Base-by-base conservation (phyloP, 2,888 invertebrate species). In the Tenthredo scrophulariae region DNA sequence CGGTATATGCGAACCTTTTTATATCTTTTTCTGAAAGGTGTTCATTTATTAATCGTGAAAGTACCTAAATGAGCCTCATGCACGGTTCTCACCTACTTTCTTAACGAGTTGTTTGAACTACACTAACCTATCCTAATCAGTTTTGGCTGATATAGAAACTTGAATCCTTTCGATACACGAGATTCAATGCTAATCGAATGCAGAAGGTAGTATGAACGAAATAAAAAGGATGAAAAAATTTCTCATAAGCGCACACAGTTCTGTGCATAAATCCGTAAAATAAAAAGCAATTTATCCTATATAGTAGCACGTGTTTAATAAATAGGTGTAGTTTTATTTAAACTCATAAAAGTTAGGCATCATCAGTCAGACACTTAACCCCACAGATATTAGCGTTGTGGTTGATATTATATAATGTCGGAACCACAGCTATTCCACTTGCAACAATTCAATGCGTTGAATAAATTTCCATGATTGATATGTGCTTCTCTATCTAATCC, bases 91-190 rank as follows among this genome's bases (percentile, higher is more conserved):
- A 77, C 77, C 77, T 54, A 50, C 50, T 77, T 77, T 29, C 77
- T 54, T n/a, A 77, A 77, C 54, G 77, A 77, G 77, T 77, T 54
- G 15, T 29, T 50, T 29, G 15, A 77, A 77, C 29, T 54, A 43
- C n/a, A 74, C 74, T 74, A 43, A 74, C 74, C 74, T 74, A 74
- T 74, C 74, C 74, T 43, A 74, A 74, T 74, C 40, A 43, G 74
- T 72, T 72, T 40, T n/a, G 18, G 6, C 29, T 9, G 13, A 22
- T 72, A 0, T 37, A 43, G 67, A 67, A 67, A 67, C 67, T 33
- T 1, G 67, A 43, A 43, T 72, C 33, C 33, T 15, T 15, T 18
- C 67, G 29, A 33, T 67, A 67, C 33, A 29, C 29, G 15, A 67
- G 67, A 33, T 10, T 62, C 13, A 1, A 67, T 33, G 33, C 29